Evolutionary conservation across 2,113 vertebrate species (phyloP), one percentile per base, ranked within the genome.

Genomic region (Pithys albifrons): DNA sequence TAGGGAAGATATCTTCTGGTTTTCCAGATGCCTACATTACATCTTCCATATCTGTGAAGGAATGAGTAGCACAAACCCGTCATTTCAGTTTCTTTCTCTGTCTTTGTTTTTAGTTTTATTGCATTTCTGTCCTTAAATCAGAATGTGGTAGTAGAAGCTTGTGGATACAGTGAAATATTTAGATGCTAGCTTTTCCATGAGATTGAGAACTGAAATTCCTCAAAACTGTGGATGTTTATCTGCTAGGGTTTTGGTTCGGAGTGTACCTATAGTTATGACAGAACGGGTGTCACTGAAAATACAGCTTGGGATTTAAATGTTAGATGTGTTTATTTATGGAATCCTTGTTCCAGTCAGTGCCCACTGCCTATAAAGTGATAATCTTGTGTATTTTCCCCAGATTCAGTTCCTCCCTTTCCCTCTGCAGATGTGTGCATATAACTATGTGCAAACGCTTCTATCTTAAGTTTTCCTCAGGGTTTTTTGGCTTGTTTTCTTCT

Each of bases 21-120:
- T 90, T 92, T 92, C 48, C 58, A 73, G 39, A 39, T 77, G 37
- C 52, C 69, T 90, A 3, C 28, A 45, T 73, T 55, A 33, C 48
- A 52, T 74, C 70, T 89, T 85, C 48, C 64, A 4, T 77, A 70
- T 91, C 85, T 96, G 10, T 97, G 81, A 71, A 96, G 76, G 74
- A 29, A 58, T 59, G 33, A 18, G 65, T 94, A 87, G 85, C 88
- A 66, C 61, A 94, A 74, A 96, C 79, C 93, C 93, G 92, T 94
- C 18, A 74, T 95, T 96, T 97, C 76, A 94, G 51, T 74, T 95
- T 77, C 25, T 94, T 97, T 94, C 79, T 95, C 85, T 95, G 61
- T 93, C 89, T 82, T 69, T 80, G 17, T 90, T 94, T 96, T 96
- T 94, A 74, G 45, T 88, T 96, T 96, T 96, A 94, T 92, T 96